phyloP scores from a whole-genome alignment of 1,140 invertebrate species.

The Acyrthosiphon pisum region DNA sequence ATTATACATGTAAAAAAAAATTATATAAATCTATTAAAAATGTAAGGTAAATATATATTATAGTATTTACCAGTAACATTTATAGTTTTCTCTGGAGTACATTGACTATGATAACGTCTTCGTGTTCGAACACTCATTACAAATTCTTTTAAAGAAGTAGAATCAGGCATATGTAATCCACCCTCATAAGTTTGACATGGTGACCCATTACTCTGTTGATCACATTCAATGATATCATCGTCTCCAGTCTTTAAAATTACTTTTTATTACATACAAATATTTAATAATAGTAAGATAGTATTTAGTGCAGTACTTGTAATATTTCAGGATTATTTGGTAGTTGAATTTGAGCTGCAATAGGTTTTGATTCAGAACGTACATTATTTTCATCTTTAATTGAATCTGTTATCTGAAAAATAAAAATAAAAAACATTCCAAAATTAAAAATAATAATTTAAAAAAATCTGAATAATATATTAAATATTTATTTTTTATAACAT shows the following conservation, averaged over 20 bases:
- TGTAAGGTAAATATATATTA: not conserved
- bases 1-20: not conserved
- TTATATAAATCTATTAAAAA: not conserved
- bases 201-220: slow-evolving; percentile 64
- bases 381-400: slow-evolving; percentile 44
- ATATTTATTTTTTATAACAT: not conserved
- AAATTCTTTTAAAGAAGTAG: slow-evolving; percentile 69
- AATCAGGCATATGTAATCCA: slow-evolving; percentile 71
- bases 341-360: slow-evolving; percentile 38
- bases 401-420: slow-evolving; percentile 11
- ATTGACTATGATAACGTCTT: slow-evolving; percentile 72
- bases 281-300: not conserved
- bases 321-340: slow-evolving; percentile 29
- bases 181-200: slow-evolving; percentile 65
- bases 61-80: slow-evolving; percentile 31
- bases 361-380: slow-evolving; percentile 37
- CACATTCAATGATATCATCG: slow-evolving; percentile 61
- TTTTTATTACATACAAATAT: not conserved
- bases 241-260: slow-evolving; percentile 24
- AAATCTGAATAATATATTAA: not conserved
- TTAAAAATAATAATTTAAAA: not conserved
- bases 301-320: slow-evolving; percentile 18
- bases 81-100: slow-evolving; percentile 62
- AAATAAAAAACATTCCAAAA: not conserved
- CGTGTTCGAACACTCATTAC: slow-evolving; percentile 69